Base-by-base conservation (phyloP, 2,113 vertebrate genomes). In the Halichoeres trimaculatus region DNA sequence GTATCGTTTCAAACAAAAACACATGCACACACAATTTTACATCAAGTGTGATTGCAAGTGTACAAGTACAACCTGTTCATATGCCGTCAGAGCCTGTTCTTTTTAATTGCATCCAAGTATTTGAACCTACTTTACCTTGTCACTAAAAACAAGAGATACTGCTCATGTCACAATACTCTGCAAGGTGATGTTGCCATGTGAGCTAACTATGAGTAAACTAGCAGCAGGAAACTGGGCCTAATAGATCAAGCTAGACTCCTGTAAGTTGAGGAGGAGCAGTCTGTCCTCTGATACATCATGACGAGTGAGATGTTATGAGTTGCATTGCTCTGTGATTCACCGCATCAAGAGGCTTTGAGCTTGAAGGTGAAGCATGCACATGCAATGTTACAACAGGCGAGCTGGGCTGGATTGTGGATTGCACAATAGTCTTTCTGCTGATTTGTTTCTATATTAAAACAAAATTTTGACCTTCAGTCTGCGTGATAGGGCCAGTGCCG, bases 401-500 rank as follows among this genome's bases (percentile, higher is more conserved):
- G 45, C 45, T 8, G 19, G 17, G n/a, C 45, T 9, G 19, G 7
- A 48, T 48, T 5, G 14, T 20, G 8, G 45, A 20, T 20, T 48
- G 45, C 19, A 20, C 17, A 20, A 48, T 48, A 2, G 12, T n/a
- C 12, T 47, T 47, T n/a, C 16, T 17, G 17, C 43, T n/a, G 45
- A 48, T 48, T 48, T 48, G 19, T 48, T 48, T 47, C n/a, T 13
- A n/a, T 20, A 48, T 20, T n/a, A n/a, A 48, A 48, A n/a, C 9
- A 19, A 1, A 48, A 20, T 48, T 48, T 48, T 48, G 45, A 48
- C 45, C 19, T 48, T 48, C 45, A 48, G 45, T 48, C 19, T 20
- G 45, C 45, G 19, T n/a, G 45, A 48, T 20, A 53, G 24, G 51
- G 65, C 19, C 48, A 38, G 36, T 72, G 83, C 63, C 34, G 64